Base-by-base conservation (phyloP, 2,797 vertebrate genomes). In the Cynodonichthys magdalenae region DNA sequence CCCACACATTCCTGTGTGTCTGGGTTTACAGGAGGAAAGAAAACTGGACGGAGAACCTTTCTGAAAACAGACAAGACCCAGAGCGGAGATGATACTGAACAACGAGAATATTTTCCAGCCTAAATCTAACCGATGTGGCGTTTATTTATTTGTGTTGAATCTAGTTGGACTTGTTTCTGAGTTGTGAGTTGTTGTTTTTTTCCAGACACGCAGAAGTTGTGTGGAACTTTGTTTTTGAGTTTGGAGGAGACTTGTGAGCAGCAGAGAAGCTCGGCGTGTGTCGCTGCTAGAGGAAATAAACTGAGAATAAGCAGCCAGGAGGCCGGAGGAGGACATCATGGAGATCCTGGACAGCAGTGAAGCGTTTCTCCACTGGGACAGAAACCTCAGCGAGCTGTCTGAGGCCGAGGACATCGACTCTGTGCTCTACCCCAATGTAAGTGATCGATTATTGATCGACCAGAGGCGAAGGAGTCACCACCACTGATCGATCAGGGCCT, bases 381-480 rank as follows among this genome's bases (percentile, higher is more conserved):
- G 95, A 73, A 98, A 96, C 87, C 95, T 98, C 63, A 97, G 97
- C 80, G 97, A 98, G 90, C 90, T 98, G 88, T 97, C 96, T 15
- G 97, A 98, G 80, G 81, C 90, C 12, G 95, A 90, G 1, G 97
- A 98, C 39, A 84, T 90, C 61, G 96, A 98, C 68, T 91, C 86
- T 19, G 93, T 93, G 39, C 89, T 95, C 57, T 95, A 95, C 89
- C 95, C 90, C 76, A 97, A 95, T 83, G 97, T 98, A 83, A 97
- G 96, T 87, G 15, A 82, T 76, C 49, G 41, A 67, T 45, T 9
- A 46, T 20, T 0, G 29, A 53, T 50, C n/a, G 3, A 18, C 14
- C 14, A 19, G 1, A 1, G 61, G n/a, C 9, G 17, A 31, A 8
- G 15, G 4, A n/a, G 50, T 14, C 15, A 1, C 0, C 6, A 42